Evolutionary conservation across 2,888 invertebrate genomes (phyloP), one percentile per base, ranked within the genome.

Genomic region (Euzophera pinguis): DNA sequence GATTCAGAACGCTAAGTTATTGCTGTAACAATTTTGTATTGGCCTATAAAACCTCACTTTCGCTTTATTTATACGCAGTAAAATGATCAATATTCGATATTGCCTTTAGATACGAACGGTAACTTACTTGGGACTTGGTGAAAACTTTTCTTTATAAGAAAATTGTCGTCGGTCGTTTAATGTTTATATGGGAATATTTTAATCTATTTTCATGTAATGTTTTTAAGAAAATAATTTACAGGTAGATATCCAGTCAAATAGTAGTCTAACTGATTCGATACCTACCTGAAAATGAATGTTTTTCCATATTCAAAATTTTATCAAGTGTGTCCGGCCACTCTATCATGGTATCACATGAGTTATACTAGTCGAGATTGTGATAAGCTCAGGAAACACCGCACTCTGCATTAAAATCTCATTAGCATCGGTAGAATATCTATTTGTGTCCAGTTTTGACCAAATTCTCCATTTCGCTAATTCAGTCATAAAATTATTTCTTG

Each of bases 1-100:
- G 81, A 84, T 84, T 84, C 78, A 76, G 78, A 77, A 73, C 71
- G 81, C 67, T 79, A 81, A 87, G 81, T 86, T 87, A 88, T 84
- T 69, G 81, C 83, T 71, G 75, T 85, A 87, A 84, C 87, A 85
- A 86, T 84, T 88, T 88, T 79, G 73, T 81, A 88, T 87, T 81
- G 84, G 74, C 81, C 85, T 74, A 87, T 89, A 89, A 89, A 89
- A 86, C 82, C 82, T 78, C 78, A 84, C 84, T 85, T 85, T 81
- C 78, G 68, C 76, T 82, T 83, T 86, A 87, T 88, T 89, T 89
- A 88, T 87, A 79, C 70, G 79, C 82, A 81, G 80, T 83, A 82
- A 86, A 85, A 81, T 83, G 85, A 85, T 86, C 86, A 81, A 86
- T 84, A 84, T 82, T 76, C 73, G 78, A 78, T 85, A 86, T 86